Evolutionary conservation across 2,113 vertebrate genomes (phyloP), one percentile per base, ranked within the genome.

Genomic region (Podarcis raffonei): DNA sequence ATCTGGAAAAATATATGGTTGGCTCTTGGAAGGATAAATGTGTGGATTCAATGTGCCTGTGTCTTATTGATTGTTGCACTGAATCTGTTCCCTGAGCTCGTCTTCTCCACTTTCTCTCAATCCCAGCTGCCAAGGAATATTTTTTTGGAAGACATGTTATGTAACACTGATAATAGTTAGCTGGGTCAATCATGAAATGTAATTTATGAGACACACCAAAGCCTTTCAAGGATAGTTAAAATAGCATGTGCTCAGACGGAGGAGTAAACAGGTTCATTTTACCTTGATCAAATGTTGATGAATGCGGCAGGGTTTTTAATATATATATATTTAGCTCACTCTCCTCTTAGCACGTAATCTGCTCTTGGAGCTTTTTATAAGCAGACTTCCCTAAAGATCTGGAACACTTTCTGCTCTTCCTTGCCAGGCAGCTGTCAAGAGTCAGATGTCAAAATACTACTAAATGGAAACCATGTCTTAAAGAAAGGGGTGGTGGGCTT

Each of bases 361-460:
- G 93, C 92, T 94, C 92, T 92, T 83, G 90, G 90, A 92, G 92
- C 94, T 94, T 95, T 94, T 95, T 95, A 92, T 94, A 93, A 93
- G 91, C 89, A 94, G 92, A 94, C 93, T 93, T 94, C 89, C 89
- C 90, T 89, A 48, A 83, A 91, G 86, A 93, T 94, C 90, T 95
- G 92, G 91, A 94, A 89, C 76, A 89, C 86, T 93, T 91, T 86
- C 87, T 94, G 92, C 77, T 91, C 89, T 91, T 94, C 90, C 94
- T 93, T 93, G 93, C 90, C 93, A 93, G 83, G 91, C 88, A 71
- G 32, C 35, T 27, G 27, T 94, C 94, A 92, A 53, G 91, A 94
- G 93, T 91, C 84, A 87, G 90, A 87, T 94, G 90, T 94, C 89
- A 86, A 3, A 92, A 92, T 20, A 59, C 22, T 85, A 57, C 88